Conservation (phyloP, 2,888 invertebrate species). For the Coenonympha glycerion region DNA sequence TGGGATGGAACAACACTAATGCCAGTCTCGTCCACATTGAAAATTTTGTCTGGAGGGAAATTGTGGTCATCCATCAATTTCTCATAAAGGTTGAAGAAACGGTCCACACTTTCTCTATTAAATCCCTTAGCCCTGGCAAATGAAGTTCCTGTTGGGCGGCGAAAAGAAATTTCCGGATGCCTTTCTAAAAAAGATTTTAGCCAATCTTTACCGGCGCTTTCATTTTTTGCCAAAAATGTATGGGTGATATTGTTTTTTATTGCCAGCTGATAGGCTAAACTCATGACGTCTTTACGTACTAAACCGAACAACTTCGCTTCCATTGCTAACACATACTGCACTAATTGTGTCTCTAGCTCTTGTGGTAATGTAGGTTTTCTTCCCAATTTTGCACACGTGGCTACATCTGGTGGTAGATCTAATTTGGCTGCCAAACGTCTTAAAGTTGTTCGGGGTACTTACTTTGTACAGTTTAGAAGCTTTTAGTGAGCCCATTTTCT, state of each 20-base stretch:
- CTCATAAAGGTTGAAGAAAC: conserved; percentile 9
- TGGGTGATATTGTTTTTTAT: background rate
- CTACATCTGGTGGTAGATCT: too few relatives aligned
- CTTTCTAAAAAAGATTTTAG: background rate
- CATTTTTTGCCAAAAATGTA: background rate
- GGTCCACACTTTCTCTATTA: conserved; percentile 15
- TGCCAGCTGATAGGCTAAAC: background rate
- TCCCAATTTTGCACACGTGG: too few relatives aligned
- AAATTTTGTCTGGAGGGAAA: background rate
- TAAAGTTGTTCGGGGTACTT: too few relatives aligned
- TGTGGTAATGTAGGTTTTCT: too few relatives aligned
- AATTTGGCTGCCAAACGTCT: too few relatives aligned
- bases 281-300: background rate
- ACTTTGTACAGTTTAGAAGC: too few relatives aligned
- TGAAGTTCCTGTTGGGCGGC: background rate
- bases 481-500: too few relatives aligned
- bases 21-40: too few relatives aligned
- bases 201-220: background rate
- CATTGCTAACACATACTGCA: too few relatives aligned
- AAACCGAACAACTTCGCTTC: background rate
- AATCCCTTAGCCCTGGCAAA: conserved; percentile 8
- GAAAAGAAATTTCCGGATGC: background rate
- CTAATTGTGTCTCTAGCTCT: too few relatives aligned
- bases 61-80: conserved; percentile 11
- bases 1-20: too few relatives aligned